These are phyloP conservation scores for Apodemus agrarius DNA, from an alignment of 2,797 vertebrate species.

Conservation along the genomic window DNA sequence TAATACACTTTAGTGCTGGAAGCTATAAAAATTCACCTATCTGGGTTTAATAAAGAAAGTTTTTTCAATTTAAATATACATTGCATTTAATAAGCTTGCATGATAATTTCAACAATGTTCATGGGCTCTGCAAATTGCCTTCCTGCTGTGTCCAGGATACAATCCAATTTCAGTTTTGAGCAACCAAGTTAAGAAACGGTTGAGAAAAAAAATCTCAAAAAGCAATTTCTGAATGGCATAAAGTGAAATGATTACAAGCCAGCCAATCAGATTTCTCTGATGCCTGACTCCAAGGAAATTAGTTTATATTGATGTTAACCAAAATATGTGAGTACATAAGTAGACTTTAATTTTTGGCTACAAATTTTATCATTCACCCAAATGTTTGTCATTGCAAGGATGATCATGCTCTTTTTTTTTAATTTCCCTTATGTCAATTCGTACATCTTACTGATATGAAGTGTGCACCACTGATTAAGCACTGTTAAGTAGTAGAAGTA, in stretches of 20 bases:
- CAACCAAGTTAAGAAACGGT: slow-evolving; percentile 77
- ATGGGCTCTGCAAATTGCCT: slow-evolving; percentile 85
- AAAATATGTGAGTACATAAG: slow-evolving; percentile 48
- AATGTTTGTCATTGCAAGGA: slow-evolving; percentile 42
- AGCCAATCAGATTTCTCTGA: slow-evolving; percentile 47
- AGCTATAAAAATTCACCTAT: slow-evolving; percentile 92
- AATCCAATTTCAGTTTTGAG: slow-evolving; percentile 84
- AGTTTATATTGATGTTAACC: slow-evolving; percentile 38
- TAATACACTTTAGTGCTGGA: slow-evolving; percentile 91
- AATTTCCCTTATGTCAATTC: slow-evolving; percentile 2
- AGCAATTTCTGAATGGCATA: slow-evolving; percentile 65
- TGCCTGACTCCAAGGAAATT: slow-evolving; percentile 5
- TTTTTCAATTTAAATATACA: slow-evolving; percentile 95
- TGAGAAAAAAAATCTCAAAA: slow-evolving; percentile 65
- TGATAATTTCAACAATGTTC: slow-evolving; percentile 89
- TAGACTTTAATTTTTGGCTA: slow-evolving; percentile 47
- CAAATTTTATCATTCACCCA: slow-evolving; percentile 25
- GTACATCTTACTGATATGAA: slow-evolving; percentile 9
- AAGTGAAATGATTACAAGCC: slow-evolving; percentile 65
- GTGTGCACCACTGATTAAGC: neutral
- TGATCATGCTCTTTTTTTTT: neutral
- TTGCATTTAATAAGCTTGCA: slow-evolving; percentile 89
- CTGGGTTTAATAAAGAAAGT: slow-evolving; percentile 90
- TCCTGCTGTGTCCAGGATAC: slow-evolving; percentile 85
- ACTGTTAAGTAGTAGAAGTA: slow-evolving; percentile 23